Base-by-base conservation (phyloP, 1,140 invertebrate species). In the Halyomorpha halys region DNA sequence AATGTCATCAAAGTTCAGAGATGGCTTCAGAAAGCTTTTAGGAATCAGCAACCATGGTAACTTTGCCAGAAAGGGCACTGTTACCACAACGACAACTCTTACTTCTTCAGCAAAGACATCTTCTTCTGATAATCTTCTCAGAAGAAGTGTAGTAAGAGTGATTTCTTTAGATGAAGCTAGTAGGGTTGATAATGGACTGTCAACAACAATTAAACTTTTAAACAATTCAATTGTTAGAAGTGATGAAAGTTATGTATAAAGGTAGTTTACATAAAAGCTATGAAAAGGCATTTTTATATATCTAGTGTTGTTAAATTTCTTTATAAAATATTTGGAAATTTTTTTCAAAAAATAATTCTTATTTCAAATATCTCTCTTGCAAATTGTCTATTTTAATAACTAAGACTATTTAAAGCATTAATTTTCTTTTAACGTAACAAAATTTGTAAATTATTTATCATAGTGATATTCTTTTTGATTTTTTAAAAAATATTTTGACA, bases 1-100 rank as follows among this genome's bases (percentile, higher is more conserved):
- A 15, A 91, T 91, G 86, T 92, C 89, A n/a, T 90, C 89, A 0
- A 94, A 93, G 74, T 94, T 94, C 76, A 80, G 91, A 14, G 83
- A 85, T 18, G 90, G 89, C 0, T 93, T 93, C 70, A 75, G 84
- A 11, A 83, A 80, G 59, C 70, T 88, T 51, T 49, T 68, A 15
- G 63, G 66, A 5, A 39, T 62, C 25, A 44, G 49, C 6, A 54
- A 51, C 19, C 16, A 27, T 15, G 66, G 67, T 34, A 54, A 39
- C 34, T 39, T 69, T 1, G 65, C 62, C 18, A 27, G 68, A n/a
- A 68, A 68, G 53, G 67, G 65, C 1, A 70, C 69, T 2, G 49
- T 70, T 1, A 70, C 67, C 5, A 69, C 69, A 3, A 69, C 69
- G 0, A 68, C 68, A 5, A 62, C 66, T 3, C 25, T 49, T 2